Conservation (phyloP, 2,113 vertebrate species). For the Sus scrofa region DNA sequence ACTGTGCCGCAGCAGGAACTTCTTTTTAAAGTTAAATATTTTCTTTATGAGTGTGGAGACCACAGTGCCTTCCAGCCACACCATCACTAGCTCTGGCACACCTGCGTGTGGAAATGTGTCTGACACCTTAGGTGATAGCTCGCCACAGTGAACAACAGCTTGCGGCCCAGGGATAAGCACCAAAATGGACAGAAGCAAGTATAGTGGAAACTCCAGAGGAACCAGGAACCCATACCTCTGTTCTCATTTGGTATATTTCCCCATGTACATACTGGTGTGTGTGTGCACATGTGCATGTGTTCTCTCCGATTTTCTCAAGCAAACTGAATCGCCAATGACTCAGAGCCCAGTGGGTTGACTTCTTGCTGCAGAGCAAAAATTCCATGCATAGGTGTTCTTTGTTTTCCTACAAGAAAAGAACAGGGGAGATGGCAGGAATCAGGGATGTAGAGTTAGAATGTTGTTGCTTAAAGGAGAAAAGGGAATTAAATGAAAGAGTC, state of each 20-base stretch:
- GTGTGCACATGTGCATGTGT: fast-evolving
- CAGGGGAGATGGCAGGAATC: neutral
- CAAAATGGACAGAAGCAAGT: neutral
- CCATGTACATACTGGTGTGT: too few species aligned
- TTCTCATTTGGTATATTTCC: neutral
- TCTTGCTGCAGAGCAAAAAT: neutral
- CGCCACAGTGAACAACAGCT: neutral
- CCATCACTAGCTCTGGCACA: neutral
- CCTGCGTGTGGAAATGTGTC: neutral
- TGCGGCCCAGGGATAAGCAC: neutral
- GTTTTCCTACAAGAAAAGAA: neutral
- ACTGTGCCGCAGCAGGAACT: neutral
- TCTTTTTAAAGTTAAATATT: neutral
- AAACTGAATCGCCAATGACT: neutral
- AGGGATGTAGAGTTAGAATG: neutral
- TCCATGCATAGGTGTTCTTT: too few species aligned
- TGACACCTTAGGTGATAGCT: neutral
- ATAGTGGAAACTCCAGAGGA: neutral
- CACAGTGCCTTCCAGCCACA: neutral
- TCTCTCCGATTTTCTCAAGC: neutral
- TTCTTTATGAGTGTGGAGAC: neutral
- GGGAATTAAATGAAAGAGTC: neutral
- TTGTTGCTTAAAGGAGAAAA: neutral
- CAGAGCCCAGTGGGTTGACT: neutral
- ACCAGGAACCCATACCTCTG: neutral